phyloP scores from a whole-genome alignment of 2,113 vertebrate species.

The Otolemur garnettii region DNA sequence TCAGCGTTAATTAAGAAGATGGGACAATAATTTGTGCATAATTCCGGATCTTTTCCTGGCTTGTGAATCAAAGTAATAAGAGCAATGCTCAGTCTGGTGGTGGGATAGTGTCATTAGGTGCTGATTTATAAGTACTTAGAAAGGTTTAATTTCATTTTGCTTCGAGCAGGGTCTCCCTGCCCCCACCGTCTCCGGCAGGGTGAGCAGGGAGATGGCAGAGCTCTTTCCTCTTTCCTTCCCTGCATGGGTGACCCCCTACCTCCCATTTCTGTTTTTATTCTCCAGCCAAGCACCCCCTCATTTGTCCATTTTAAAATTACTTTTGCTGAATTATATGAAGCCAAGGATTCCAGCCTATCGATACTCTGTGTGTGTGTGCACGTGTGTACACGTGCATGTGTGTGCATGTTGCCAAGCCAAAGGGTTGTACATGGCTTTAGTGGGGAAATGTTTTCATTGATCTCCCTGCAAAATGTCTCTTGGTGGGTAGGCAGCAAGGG shows the following conservation, averaged over 20 bases:
- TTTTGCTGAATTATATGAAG: not conserved
- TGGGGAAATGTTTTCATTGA: not conserved
- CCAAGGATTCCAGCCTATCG: not conserved
- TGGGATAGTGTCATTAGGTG: slow-evolving; percentile 82
- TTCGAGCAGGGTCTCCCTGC: slow-evolving; percentile 80
- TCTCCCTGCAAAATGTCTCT: too few relatives aligned
- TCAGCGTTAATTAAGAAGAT: slow-evolving; percentile 87
- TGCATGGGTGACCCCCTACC: not conserved
- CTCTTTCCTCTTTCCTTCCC: not conserved
- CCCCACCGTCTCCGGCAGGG: slow-evolving; percentile 57
- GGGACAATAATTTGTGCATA: slow-evolving; percentile 86
- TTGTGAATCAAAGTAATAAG: slow-evolving; percentile 85
- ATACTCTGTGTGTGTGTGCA: not conserved
- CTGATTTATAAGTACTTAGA: slow-evolving; percentile 86
- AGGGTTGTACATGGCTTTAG: not conserved
- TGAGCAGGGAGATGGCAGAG: not conserved
- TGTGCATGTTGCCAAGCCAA: too few relatives aligned
- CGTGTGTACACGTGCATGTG: not conserved
- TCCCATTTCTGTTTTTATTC: not conserved
- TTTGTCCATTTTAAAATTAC: not conserved
- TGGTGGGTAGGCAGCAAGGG: not conserved
- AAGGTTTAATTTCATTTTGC: slow-evolving; percentile 86
- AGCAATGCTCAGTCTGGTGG: slow-evolving; percentile 80
- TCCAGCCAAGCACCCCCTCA: not conserved
- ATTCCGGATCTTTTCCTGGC: slow-evolving; percentile 84